Evolutionary conservation across 2,888 invertebrate genomes (phyloP).

Genomic region (Piscicola geometra): DNA sequence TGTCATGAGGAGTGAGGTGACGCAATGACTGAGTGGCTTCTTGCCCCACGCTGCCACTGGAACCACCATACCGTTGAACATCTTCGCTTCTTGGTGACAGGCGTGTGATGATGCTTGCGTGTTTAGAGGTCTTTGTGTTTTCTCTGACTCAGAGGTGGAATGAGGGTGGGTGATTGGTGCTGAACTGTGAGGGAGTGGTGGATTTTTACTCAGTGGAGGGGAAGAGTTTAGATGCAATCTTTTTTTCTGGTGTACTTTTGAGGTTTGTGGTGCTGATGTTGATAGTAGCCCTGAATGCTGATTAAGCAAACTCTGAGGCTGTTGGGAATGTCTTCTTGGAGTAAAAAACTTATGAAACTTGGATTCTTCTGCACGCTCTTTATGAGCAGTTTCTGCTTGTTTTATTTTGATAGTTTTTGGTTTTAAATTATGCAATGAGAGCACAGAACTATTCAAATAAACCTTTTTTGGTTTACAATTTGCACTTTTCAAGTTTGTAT

Average conservation of each 20-base stretch:
- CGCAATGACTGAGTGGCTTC: slow-evolving; percentile 90
- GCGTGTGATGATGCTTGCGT: neutral
- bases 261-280: too few relatives aligned
- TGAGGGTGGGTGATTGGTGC: too few relatives aligned
- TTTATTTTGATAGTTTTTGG: neutral
- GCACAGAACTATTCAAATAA: neutral
- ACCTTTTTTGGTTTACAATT: neutral
- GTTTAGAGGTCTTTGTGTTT: neutral
- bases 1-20: slow-evolving; percentile 85
- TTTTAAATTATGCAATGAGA: neutral
- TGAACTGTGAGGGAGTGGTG: neutral
- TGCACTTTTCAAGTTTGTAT: neutral
- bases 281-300: too few relatives aligned
- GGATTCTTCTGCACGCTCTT: neutral
- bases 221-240: too few relatives aligned
- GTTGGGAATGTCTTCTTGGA: too few relatives aligned
- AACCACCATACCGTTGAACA: slow-evolving; percentile 67
- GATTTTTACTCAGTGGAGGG: neutral
- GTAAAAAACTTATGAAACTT: neutral
- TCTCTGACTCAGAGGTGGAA: neutral
- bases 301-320: too few relatives aligned
- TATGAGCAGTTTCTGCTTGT: neutral
- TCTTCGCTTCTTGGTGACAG: slow-evolving; percentile 13
- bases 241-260: too few relatives aligned
- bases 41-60: slow-evolving; percentile 97